Percentiles rank a stretch among this genome's conserved stretches.
phyloP scores from a whole-genome alignment of 2,888 invertebrate species.

The Mythimna lalbum region DNA sequence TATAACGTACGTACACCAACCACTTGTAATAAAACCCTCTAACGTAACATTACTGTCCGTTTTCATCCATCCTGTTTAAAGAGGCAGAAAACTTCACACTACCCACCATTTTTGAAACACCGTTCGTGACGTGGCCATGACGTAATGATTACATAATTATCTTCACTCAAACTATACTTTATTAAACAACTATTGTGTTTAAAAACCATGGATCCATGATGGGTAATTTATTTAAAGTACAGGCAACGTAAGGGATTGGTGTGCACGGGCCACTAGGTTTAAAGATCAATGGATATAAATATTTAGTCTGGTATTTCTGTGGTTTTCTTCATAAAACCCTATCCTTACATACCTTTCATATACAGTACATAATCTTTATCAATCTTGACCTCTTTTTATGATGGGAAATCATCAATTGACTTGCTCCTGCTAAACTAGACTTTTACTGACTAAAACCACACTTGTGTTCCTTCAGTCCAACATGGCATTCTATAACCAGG shows the following conservation, averaged over 20 bases:
- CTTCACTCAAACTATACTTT: conserved; percentile 39
- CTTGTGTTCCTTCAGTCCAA: too few species aligned
- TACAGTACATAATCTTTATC: too few species aligned
- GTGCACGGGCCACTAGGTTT: background rate
- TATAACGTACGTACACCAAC: too few species aligned
- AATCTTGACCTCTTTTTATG: too few species aligned
- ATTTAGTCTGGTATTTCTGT: too few species aligned
- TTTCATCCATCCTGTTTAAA: conserved; percentile 24
- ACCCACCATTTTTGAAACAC: conserved; percentile 24
- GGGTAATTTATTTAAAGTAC: conserved; percentile 46
- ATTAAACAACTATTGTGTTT: conserved; percentile 53
- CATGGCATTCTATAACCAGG: too few species aligned
- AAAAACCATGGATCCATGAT: conserved; percentile 46
- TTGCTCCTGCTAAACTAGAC: too few species aligned
- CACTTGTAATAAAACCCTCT: background rate
- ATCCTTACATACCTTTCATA: too few species aligned
- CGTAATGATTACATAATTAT: conserved; percentile 50
- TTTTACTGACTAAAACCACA: too few species aligned
- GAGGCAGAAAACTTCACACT: conserved; percentile 42
- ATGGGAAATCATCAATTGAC: too few species aligned
- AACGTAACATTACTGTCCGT: conserved; percentile 4
- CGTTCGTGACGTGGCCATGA: conserved; percentile 39
- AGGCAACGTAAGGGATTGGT: conserved; percentile 6
- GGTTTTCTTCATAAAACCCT: too few species aligned
- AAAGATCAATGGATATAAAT: too few species aligned